These are phyloP conservation scores for Trissonchulus sp. DNA, from an alignment of 2,888 invertebrate genomes.

Conservation along the genomic window DNA sequence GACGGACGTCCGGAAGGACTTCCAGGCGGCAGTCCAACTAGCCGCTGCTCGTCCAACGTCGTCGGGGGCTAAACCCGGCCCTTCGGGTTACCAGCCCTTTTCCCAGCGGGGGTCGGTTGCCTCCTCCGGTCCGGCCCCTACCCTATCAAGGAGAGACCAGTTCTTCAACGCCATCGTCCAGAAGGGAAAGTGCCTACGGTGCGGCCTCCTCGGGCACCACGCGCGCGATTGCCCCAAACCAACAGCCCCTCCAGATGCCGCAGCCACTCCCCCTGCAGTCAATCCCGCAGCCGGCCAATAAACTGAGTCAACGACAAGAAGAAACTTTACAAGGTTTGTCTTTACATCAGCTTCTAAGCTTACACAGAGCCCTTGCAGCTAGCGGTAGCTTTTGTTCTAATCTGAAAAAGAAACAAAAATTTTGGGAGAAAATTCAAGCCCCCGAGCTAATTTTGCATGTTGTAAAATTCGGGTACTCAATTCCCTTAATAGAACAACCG, in stretches of 20 bases:
- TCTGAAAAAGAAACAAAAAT: background rate
- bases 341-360: too few species aligned
- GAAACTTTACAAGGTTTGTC: background rate
- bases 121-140: background rate
- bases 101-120: background rate
- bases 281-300: background rate
- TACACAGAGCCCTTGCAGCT: background rate
- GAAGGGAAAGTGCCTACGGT: background rate
- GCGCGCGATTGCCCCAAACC: background rate
- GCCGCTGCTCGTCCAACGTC: background rate
- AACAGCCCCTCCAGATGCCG: background rate
- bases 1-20: background rate
- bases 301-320: background rate
- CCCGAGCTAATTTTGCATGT: background rate
- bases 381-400: background rate
- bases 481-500: background rate
- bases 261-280: background rate
- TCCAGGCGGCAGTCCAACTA: background rate
- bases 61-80: background rate
- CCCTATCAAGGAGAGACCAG: background rate
- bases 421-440: background rate
- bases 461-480: background rate
- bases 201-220: background rate
- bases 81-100: background rate
- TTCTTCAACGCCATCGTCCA: background rate